Percentiles rank a stretch among this genome's conserved stretches.
phyloP scores from a whole-genome alignment of 2,113 vertebrate species.

The Podiceps cristatus region DNA sequence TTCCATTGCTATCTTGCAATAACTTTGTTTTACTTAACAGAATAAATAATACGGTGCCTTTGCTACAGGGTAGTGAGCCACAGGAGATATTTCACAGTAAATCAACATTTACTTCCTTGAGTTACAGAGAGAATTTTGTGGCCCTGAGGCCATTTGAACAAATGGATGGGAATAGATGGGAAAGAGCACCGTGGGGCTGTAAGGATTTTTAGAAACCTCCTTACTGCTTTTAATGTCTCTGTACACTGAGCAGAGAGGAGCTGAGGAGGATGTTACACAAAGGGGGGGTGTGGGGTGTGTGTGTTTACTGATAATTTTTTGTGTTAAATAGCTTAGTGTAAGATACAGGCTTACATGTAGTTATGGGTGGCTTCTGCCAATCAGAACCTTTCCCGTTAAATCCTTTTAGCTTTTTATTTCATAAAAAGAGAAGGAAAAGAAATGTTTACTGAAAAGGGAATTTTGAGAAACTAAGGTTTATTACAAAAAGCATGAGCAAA shows the following conservation, averaged over 20 bases:
- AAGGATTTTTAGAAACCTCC: background rate
- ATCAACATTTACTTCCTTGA: background rate
- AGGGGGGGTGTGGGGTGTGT: background rate
- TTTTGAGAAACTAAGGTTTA: background rate
- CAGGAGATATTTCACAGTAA: background rate
- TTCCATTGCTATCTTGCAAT: background rate
- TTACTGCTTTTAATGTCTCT: background rate
- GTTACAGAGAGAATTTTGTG: background rate
- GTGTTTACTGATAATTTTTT: background rate
- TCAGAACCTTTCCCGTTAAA: background rate
- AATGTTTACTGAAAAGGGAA: background rate
- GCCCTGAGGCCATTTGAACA: background rate
- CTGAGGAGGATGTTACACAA: background rate
- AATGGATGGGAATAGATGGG: background rate
- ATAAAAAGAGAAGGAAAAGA: background rate
- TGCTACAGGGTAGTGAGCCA: background rate
- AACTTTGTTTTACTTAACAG: background rate
- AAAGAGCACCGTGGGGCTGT: background rate
- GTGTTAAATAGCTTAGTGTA: background rate
- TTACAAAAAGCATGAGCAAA: background rate
- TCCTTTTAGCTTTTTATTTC: background rate
- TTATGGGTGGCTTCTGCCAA: background rate
- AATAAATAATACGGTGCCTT: background rate
- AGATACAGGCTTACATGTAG: background rate
- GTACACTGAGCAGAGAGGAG: accelerated